These are phyloP conservation scores for Pelusios castaneus DNA, from an alignment of 2,113 vertebrate genomes.

Conservation along the genomic window DNA sequence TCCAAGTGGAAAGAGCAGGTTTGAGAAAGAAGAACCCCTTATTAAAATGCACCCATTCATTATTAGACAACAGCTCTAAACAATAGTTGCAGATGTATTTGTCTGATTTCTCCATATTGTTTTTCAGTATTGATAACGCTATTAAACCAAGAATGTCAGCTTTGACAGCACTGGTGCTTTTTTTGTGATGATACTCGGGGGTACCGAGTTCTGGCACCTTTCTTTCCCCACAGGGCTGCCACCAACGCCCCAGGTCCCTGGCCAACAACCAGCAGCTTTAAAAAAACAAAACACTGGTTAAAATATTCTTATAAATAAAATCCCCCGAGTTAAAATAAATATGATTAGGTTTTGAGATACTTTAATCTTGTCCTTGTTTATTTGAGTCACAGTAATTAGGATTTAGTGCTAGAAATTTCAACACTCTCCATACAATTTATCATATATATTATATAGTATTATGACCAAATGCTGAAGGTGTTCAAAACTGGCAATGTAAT, in stretches of 20 bases:
- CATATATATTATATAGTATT: neutral
- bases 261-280: no score
- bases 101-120: neutral
- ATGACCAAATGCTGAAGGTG: neutral
- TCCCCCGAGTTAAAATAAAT: neutral
- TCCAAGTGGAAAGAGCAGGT: neutral
- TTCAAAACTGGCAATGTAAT: neutral
- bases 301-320: neutral
- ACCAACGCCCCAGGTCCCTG: no score
- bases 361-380: neutral
- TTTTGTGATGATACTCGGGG: no score
- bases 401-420: neutral
- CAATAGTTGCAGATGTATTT: neutral
- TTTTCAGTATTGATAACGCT: neutral
- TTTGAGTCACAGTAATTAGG: neutral
- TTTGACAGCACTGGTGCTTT: no score
- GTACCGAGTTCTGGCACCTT: no score
- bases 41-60: neutral
- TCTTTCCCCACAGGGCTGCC: no score
- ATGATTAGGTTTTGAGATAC: neutral
- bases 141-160: neutral
- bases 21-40: neutral
- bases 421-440: neutral
- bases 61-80: neutral
- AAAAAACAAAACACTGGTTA: neutral